Percentiles rank a stretch among this genome's conserved stretches.
These are phyloP conservation scores for Spodoptera litura DNA, from an alignment of 1,140 invertebrate species.

Conservation along the genomic window DNA sequence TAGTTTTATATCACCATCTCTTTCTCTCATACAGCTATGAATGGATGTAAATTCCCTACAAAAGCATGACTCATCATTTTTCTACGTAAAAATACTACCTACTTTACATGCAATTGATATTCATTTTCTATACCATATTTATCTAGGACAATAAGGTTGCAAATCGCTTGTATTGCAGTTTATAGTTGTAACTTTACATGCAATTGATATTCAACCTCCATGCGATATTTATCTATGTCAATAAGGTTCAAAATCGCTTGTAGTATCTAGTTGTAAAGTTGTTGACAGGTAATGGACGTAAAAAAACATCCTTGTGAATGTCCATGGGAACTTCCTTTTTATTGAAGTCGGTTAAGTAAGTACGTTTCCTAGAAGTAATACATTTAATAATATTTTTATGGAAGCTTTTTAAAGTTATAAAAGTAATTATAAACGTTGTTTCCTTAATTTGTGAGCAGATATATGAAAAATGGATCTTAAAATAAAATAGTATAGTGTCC, in stretches of 20 bases:
- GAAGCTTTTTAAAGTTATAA: too few species aligned
- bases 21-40: neutral
- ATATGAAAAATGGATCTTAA: neutral
- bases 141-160: slow-evolving; percentile 1
- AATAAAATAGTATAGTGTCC: slow-evolving; percentile 13
- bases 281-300: neutral
- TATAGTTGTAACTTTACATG: neutral
- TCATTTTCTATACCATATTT: neutral
- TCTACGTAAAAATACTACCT: slow-evolving; percentile 17
- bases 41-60: slow-evolving; percentile 24
- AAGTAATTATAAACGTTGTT: too few species aligned
- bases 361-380: slow-evolving; percentile 20
- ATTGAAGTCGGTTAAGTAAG: neutral
- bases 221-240: too few species aligned
- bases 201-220: neutral
- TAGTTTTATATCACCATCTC: neutral
- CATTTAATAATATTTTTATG: too few species aligned
- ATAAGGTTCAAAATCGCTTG: slow-evolving; percentile 2
- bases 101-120: slow-evolving; percentile 2
- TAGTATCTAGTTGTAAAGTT: neutral
- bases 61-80: slow-evolving; percentile 33
- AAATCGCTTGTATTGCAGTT: neutral
- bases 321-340: slow-evolving; percentile 36
- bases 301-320: slow-evolving; percentile 13
- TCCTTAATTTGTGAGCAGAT: too few species aligned